Evolutionary conservation across 2,888 invertebrate genomes (phyloP).

Genomic region (Eubasilissa splendida): DNA sequence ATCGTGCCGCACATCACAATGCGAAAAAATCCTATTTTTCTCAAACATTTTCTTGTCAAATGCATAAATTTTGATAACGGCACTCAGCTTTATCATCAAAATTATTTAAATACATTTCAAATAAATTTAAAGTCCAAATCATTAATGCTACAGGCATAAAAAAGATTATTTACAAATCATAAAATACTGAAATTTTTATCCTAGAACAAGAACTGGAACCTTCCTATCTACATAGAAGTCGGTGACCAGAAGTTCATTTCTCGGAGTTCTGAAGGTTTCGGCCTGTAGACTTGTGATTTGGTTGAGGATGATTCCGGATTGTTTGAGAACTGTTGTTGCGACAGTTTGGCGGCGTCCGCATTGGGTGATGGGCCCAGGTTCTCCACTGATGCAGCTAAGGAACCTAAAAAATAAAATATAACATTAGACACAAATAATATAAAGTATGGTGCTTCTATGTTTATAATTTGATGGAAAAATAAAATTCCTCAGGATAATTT

Average conservation of each 20-base stretch:
- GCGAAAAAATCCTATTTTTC: not conserved
- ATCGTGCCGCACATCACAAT: not conserved
- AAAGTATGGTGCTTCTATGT: no score
- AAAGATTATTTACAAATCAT: constrained; percentile 33
- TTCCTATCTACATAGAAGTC: constrained; percentile 79
- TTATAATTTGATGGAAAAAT: no score
- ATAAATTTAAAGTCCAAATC: constrained; percentile 24
- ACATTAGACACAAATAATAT: no score
- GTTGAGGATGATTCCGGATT: constrained; percentile 60
- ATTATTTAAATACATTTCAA: not conserved
- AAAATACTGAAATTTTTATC: constrained; percentile 34
- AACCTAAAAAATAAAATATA: constrained; percentile 24
- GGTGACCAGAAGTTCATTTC: constrained; percentile 92
- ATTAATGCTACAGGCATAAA: constrained; percentile 29
- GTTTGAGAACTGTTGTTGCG: constrained; percentile 63
- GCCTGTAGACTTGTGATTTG: constrained; percentile 65
- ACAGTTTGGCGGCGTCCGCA: constrained; percentile 61
- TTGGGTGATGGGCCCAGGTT: constrained; percentile 68
- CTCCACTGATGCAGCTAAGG: constrained; percentile 68
- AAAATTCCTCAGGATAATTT: no score
- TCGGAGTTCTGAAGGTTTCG: constrained; percentile 80
- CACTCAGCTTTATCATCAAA: not conserved
- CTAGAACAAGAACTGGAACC: not conserved
- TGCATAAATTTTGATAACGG: constrained; percentile 6
- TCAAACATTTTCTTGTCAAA: constrained; percentile 18